phyloP scores from a whole-genome alignment of 2,888 invertebrate species.

The Philereme vetulata region DNA sequence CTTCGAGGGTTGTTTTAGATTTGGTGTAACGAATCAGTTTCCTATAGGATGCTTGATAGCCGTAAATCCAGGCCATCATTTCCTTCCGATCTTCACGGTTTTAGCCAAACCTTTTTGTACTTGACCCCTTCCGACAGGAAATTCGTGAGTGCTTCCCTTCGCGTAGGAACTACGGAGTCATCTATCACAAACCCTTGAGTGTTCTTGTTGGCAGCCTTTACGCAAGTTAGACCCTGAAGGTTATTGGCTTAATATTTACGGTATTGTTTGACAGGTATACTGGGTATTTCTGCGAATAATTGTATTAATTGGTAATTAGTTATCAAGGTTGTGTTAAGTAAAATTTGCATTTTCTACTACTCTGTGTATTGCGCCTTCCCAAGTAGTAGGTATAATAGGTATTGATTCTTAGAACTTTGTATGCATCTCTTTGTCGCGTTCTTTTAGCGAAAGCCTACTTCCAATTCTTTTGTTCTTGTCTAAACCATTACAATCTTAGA shows the following conservation, averaged over 20 bases:
- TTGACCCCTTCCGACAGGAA: conserved; percentile 42
- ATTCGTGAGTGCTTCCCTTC: conserved; percentile 39
- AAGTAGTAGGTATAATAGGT: background rate
- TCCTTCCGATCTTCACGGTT: conserved; percentile 34
- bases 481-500: conserved; percentile 20
- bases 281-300: background rate
- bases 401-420: conserved; percentile 2
- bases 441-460: conserved; percentile 6
- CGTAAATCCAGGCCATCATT: conserved; percentile 25
- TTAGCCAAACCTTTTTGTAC: conserved; percentile 29
- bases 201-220: conserved; percentile 16
- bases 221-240: conserved; percentile 7
- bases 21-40: conserved; percentile 27
- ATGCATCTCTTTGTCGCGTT: background rate
- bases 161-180: conserved; percentile 28
- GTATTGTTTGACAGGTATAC: conserved; percentile 5
- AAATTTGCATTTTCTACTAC: background rate
- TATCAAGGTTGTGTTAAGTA: background rate
- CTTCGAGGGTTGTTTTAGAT: conserved; percentile 6
- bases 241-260: background rate
- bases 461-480: conserved; percentile 26
- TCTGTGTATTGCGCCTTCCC: background rate
- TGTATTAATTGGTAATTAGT: conserved; percentile 2
- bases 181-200: conserved; percentile 27
- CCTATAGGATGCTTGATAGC: conserved; percentile 20